Base-by-base conservation (phyloP, 2,888 invertebrate genomes). In the Myathropa florea region DNA sequence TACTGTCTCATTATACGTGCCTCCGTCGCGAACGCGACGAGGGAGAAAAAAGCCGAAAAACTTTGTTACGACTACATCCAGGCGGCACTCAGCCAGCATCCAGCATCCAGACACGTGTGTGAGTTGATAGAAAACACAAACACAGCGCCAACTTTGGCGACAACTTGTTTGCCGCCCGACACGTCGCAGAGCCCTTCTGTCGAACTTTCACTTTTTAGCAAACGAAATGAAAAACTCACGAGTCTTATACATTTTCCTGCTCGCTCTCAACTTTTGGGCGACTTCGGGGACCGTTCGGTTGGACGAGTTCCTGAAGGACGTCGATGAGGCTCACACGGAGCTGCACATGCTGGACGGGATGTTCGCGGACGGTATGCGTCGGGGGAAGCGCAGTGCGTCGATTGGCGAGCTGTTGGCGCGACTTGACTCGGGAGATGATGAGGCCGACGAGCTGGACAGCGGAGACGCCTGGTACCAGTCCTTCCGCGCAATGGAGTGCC, bases 381-480 rank as follows among this genome's bases (percentile, higher is more conserved):
- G 85, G 10, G 88, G 89, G 0, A 89, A 90, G 3, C 85, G 89
- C 0, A 90, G 91, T 6, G 88, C 88, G 14, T 88, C 89, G n/a
- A 89, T 90, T 10, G 90, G 90, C 3, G 90, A 90, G 0, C 72
- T 91, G 33, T 80, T 91, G 12, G 88, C 87, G 1, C 89, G 88
- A 10, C 89, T 90, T 10, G 73, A 83, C 4, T 33, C 77, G 10
- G 86, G 82, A 9, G 88, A 89, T 4, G 83, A 88, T 4, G 72
- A 71, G n/a, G 46, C 84, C 83, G 60, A 88, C 2, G 2, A 3
- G 30, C 30, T 75, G 23, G 73, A 78, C 24, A 64, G 80, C 21
- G 83, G 81, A 23, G 87, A 90, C n/a, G 90, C 89, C 23, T 91
- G 92, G 91, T 89, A 90, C 18, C 87, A 88, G 1, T 88, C 89